phyloP scores from a whole-genome alignment of 2,113 vertebrate species.

The Dipodomys spectabilis region DNA sequence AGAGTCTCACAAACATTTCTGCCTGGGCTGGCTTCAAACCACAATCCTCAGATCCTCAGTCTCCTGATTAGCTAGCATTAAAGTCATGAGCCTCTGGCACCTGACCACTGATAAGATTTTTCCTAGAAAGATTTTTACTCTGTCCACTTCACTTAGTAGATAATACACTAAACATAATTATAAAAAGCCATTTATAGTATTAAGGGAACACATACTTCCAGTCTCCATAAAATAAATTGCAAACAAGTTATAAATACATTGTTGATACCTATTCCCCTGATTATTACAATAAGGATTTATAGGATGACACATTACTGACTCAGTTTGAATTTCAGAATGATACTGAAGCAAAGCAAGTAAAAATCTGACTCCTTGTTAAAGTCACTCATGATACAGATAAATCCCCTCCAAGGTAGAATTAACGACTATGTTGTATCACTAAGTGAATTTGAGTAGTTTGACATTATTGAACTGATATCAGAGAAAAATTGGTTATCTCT shows the following conservation, averaged over 20 bases:
- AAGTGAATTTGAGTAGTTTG: constrained; percentile 54
- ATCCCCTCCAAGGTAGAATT: background rate
- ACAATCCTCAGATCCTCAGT: too few species aligned
- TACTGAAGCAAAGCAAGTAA: constrained; percentile 55
- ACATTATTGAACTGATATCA: constrained; percentile 40
- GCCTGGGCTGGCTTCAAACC: too few species aligned
- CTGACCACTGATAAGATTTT: background rate
- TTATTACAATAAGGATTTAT: constrained; percentile 47
- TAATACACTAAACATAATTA: constrained; percentile 26
- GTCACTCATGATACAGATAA: constrained; percentile 35
- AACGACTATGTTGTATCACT: constrained; percentile 31
- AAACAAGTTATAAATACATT: too few species aligned
- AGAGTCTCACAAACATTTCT: too few species aligned
- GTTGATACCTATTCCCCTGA: constrained; percentile 28
- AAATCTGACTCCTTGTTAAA: constrained; percentile 61
- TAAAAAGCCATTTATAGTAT: background rate
- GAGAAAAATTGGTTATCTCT: constrained; percentile 43
- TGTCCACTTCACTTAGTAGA: constrained; percentile 5
- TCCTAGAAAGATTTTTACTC: background rate
- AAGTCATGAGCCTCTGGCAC: too few species aligned
- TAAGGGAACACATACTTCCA: background rate
- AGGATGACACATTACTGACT: constrained; percentile 41
- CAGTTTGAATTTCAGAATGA: constrained; percentile 54
- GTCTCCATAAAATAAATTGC: background rate
- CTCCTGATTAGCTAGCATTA: too few species aligned